These are phyloP conservation scores for Gibbula magus DNA, from an alignment of 2,888 invertebrate species.

Conservation along the genomic window DNA sequence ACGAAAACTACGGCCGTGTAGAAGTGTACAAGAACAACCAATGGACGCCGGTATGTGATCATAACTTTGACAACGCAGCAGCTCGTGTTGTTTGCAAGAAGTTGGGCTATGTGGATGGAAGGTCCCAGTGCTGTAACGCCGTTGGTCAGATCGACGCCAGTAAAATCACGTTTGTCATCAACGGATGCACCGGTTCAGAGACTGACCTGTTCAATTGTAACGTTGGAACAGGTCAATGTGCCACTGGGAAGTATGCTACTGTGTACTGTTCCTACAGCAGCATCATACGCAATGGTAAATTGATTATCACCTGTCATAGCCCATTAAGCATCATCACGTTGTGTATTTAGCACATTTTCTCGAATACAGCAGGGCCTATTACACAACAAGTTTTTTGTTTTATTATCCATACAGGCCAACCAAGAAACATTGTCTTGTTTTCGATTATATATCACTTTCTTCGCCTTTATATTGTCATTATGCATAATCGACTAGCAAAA, in stretches of 20 bases:
- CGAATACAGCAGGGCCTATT: too few relatives aligned
- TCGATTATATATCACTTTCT: too few relatives aligned
- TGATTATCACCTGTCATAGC: too few relatives aligned
- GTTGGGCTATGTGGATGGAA: conserved; percentile 54
- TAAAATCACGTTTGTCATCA: conserved; percentile 26
- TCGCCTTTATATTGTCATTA: too few relatives aligned
- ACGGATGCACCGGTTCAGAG: conserved; percentile 29
- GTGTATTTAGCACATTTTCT: too few relatives aligned
- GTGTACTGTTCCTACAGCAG: conserved; percentile 22
- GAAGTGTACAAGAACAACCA: conserved; percentile 54
- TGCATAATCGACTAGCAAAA: too few relatives aligned
- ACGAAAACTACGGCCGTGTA: conserved; percentile 56
- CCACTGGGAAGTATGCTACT: conserved; percentile 16
- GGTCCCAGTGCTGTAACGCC: conserved; percentile 52
- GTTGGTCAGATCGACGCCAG: conserved; percentile 44
- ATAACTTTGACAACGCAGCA: conserved; percentile 47
- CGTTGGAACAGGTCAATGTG: not conserved
- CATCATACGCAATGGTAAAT: not conserved
- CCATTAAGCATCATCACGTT: too few relatives aligned
- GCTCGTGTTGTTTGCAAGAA: conserved; percentile 57
- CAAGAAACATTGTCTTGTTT: too few relatives aligned
- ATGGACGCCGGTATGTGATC: conserved; percentile 60
- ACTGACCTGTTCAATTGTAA: conserved; percentile 22
- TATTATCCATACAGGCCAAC: too few relatives aligned
- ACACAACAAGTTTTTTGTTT: too few relatives aligned